Evolutionary conservation across 2,888 invertebrate species (phyloP).

Genomic region (Parnassius glacialis): DNA sequence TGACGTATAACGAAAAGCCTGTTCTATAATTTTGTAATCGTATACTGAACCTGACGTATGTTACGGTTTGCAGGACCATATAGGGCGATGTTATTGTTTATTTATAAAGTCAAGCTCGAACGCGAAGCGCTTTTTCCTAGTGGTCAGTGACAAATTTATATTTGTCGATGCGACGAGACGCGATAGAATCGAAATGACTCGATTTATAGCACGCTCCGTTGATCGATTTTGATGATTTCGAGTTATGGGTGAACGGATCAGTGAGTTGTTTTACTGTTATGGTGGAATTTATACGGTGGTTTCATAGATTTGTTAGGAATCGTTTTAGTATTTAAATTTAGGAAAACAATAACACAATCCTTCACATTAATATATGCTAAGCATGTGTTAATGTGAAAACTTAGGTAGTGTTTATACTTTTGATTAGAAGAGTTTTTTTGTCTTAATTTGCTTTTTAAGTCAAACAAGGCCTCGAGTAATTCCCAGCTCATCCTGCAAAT

Average conservation of each 20-base stretch:
- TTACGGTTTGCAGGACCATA: slow-evolving; percentile 57
- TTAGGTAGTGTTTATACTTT: no score
- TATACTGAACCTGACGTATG: slow-evolving; percentile 62
- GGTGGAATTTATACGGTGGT: slow-evolving; percentile 25
- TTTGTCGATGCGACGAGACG: slow-evolving; percentile 70
- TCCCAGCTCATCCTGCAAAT: no score
- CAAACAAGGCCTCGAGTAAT: no score
- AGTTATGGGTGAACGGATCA: slow-evolving; percentile 55
- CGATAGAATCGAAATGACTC: slow-evolving; percentile 73
- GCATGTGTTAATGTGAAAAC: no score
- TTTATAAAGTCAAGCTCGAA: slow-evolving; percentile 67
- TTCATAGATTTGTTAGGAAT: slow-evolving; percentile 21
- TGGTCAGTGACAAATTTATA: slow-evolving; percentile 78
- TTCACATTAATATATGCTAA: background rate
- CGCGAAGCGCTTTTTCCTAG: slow-evolving; percentile 60
- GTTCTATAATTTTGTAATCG: slow-evolving; percentile 43
- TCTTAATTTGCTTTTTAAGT: no score
- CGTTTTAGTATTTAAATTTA: no score
- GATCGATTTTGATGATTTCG: slow-evolving; percentile 72
- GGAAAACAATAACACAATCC: background rate
- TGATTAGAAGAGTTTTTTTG: no score
- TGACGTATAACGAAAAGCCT: slow-evolving; percentile 43
- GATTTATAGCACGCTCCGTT: slow-evolving; percentile 71
- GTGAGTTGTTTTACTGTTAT: slow-evolving; percentile 28
- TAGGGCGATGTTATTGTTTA: slow-evolving; percentile 72